A percentile compares a stretch with the other conserved stretches of the same genome.
phyloP scores from a whole-genome alignment of 1,140 invertebrate genomes.

The Rhagoletis zephyria region DNA sequence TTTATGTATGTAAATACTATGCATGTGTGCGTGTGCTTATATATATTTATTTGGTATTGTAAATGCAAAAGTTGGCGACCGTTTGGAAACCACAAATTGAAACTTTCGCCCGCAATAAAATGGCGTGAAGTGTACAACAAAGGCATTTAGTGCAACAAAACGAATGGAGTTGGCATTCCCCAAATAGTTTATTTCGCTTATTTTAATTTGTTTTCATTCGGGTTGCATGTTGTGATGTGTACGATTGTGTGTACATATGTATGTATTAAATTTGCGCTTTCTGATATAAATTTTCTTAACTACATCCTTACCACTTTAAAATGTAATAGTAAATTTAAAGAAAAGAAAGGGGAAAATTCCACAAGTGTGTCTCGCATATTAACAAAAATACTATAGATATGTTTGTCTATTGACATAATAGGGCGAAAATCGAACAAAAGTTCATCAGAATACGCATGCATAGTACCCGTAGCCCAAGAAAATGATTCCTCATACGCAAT shows the following conservation, averaged over 20 bases:
- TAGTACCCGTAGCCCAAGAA: too few species aligned
- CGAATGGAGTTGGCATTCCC: neutral
- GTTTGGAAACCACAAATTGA: constrained; percentile 43
- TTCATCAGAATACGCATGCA: too few species aligned
- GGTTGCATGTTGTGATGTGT: neutral
- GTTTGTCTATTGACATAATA: too few species aligned
- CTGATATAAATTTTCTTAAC: too few species aligned
- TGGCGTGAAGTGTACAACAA: constrained; percentile 45
- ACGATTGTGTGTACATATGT: neutral
- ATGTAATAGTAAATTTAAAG: neutral
- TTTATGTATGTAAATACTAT: neutral
- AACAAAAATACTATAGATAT: too few species aligned
- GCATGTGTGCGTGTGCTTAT: neutral
- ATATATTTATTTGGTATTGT: neutral
- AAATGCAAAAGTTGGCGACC: constrained; percentile 41
- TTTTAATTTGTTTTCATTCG: neutral
- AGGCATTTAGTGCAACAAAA: constrained; percentile 41
- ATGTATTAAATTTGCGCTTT: neutral
- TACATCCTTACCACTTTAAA: too few species aligned
- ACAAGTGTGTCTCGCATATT: too few species aligned
- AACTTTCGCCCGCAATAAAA: constrained; percentile 48
- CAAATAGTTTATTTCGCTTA: neutral
- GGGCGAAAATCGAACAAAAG: too few species aligned
- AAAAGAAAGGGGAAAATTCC: neutral
- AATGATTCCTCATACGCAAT: constrained; percentile 41